Base-by-base conservation (phyloP, 2,113 vertebrate species). In the Herpetotheres cachinnans region DNA sequence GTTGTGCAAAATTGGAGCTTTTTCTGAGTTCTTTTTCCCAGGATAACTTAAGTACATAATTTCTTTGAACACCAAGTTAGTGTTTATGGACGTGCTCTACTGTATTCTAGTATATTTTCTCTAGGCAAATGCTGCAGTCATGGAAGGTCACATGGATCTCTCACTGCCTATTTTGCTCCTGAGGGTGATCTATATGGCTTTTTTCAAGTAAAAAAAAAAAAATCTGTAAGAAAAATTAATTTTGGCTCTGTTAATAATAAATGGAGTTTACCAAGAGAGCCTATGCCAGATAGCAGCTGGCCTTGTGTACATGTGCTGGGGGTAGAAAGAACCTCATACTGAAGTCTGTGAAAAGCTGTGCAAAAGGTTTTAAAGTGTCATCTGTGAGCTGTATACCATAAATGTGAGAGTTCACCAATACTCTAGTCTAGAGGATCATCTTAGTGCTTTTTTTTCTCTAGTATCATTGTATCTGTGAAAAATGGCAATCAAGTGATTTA, bases 111-210 rank as follows among this genome's bases (percentile, higher is more conserved):
- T 9, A 11, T 96, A n/a, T 90, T 96, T 97, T 94, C 82, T 96
- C 82, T 93, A 85, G 62, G 67, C 82, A 96, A 96, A 95, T 89
- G 59, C 89, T 95, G 36, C 11, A 11, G 62, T 91, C 16, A 30
- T 87, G 76, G 96, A 90, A 94, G 87, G 95, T 95, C 54, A 96
- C 95, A 96, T 96, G 70, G n/a, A 89, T 56, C 25, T 83, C 78
- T 96, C 62, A n/a, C 77, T 95, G 82, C 83, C 92, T 93, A 58
- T 95, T 97, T 97, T 96, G 91, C 71, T 95, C 55, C 96, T 97
- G 94, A 81, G 94, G 90, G 36, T 86, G 86, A 91, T 87, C 84
- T 78, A 34, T 88, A 79, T 54, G n/a, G 29, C 66, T 44, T 78
- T 81, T 82, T 86, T 73, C 61, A 95, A 96, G 94, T 86, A 54